Conservation (phyloP, 2,797 vertebrate genomes). For the Oophaga sylvatica region DNA sequence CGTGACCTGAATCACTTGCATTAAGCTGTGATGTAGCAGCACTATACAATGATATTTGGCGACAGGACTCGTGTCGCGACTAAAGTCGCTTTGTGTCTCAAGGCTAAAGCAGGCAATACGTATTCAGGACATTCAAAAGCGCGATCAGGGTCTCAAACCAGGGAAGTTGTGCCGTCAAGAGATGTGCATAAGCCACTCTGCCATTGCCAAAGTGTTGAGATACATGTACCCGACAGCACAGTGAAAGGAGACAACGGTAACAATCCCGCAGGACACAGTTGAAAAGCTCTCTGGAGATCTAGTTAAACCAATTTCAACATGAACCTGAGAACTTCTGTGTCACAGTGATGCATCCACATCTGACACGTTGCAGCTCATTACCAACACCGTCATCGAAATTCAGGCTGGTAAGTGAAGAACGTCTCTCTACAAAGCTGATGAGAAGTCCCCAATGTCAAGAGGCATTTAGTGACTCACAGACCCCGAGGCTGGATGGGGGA, state of each 20-base stretch:
- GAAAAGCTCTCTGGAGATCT: neutral
- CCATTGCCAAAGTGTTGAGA: neutral
- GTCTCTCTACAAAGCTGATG: neutral
- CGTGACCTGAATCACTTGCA: too few species aligned
- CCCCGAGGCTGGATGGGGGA: neutral
- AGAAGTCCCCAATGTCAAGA: neutral
- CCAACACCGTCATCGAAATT: neutral
- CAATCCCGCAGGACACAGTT: neutral
- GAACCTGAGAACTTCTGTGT: conserved; percentile 8
- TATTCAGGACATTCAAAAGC: too few species aligned
- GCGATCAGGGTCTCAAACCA: too few species aligned
- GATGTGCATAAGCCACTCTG: neutral
- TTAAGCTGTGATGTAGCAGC: too few species aligned
- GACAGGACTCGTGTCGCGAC: too few species aligned
- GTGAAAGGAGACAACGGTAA: neutral
- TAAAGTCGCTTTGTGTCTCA: too few species aligned
- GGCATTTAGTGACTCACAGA: neutral
- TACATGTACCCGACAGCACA: neutral
- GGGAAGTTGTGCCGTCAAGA: too few species aligned
- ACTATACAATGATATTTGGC: too few species aligned
- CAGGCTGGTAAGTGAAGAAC: neutral
- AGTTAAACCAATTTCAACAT: neutral
- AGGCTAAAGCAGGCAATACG: too few species aligned
- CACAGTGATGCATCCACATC: neutral
- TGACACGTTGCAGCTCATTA: neutral